These are phyloP conservation scores for Perodicticus potto DNA, from an alignment of 2,797 vertebrate species.

Conservation along the genomic window DNA sequence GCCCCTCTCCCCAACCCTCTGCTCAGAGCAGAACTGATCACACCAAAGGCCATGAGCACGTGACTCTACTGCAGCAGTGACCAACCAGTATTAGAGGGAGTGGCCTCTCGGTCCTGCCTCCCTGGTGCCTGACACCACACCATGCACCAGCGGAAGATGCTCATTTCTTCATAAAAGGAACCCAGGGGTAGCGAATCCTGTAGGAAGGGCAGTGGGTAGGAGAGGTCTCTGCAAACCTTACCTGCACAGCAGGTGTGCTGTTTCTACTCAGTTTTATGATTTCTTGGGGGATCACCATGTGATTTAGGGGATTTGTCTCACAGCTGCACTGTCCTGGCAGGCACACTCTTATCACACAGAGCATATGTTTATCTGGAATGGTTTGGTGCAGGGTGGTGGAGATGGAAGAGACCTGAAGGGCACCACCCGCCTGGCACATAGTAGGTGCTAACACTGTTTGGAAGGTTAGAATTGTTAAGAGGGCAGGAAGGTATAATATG, in stretches of 20 bases:
- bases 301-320: not conserved
- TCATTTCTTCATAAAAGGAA: not conserved
- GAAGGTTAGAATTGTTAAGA: not conserved
- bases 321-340: not conserved
- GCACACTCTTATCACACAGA: too few species aligned
- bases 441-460: not conserved
- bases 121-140: not conserved
- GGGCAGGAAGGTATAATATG: not conserved
- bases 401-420: not conserved
- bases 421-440: not conserved
- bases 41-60: not conserved
- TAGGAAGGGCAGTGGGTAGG: not conserved
- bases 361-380: not conserved
- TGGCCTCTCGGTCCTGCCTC: not conserved
- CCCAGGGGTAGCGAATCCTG: not conserved
- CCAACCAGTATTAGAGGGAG: not conserved
- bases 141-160: not conserved
- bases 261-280: not conserved
- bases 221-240: not conserved
- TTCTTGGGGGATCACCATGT: not conserved
- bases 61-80: not conserved
- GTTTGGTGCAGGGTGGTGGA: not conserved
- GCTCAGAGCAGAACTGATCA: not conserved
- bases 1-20: not conserved
- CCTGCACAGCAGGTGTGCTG: accelerated